These are phyloP conservation scores for Hydropsyche tenuis DNA, from an alignment of 1,140 invertebrate species.

Conservation along the genomic window DNA sequence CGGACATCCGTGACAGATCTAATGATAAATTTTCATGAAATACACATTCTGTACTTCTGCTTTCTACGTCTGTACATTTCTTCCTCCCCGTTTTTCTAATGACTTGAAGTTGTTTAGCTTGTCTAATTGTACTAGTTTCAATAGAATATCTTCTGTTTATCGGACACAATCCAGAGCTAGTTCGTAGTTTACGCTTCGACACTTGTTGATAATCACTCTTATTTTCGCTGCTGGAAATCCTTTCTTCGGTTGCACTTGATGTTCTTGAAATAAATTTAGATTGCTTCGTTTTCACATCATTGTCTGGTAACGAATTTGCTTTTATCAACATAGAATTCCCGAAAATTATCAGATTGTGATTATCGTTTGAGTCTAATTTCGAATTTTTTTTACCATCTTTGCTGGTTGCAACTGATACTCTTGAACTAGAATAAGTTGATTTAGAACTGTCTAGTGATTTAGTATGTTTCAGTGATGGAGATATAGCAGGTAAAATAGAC, in stretches of 20 bases:
- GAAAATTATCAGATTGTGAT: constrained; percentile 15
- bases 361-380: constrained; percentile 9
- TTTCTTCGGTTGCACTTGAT: constrained; percentile 5
- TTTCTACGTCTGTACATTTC: constrained; percentile 31
- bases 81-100: constrained; percentile 29
- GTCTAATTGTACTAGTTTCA: constrained; percentile 35
- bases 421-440: constrained; percentile 29
- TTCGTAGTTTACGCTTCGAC: neutral
- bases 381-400: neutral
- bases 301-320: constrained; percentile 16
- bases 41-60: constrained; percentile 41
- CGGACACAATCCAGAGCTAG: constrained; percentile 40
- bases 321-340: constrained; percentile 29
- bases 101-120: constrained; percentile 14
- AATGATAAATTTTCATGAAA: constrained; percentile 43
- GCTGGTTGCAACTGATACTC: constrained; percentile 13
- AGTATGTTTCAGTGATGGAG: constrained; percentile 19
- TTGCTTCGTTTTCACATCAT: neutral
- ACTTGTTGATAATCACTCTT: neutral
- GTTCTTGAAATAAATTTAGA: neutral
- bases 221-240: neutral
- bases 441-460: constrained; percentile 30
- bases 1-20: constrained; percentile 45
- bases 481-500: constrained; percentile 40
- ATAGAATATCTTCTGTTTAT: constrained; percentile 38